Evolutionary conservation across 1,140 invertebrate genomes (phyloP), one percentile per base, ranked within the genome.

Genomic region (Polypedilum vanderplanki): DNA sequence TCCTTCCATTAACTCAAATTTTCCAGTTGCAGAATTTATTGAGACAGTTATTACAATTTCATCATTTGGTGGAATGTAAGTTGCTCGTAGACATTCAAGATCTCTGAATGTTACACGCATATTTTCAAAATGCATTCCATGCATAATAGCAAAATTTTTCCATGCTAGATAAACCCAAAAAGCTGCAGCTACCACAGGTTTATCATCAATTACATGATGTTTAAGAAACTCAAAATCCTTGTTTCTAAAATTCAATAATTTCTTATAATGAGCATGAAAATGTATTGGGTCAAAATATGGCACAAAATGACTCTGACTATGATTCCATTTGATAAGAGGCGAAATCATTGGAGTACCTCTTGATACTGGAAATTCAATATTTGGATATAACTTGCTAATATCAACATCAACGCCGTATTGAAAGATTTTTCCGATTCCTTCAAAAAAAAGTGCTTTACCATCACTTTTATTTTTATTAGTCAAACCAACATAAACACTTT

Each of bases 241-340:
- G 77, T 92, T 88, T 5, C 81, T 83, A 0, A 92, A 81, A 40
- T 88, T 86, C 75, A 91, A n/a, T n/a, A n/a, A n/a, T n/a, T n/a
- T n/a, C n/a, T n/a, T n/a, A n/a, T n/a, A 83, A 18, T 92, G 89
- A 74, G 81, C 80, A 22, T 80, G 81, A 73, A 80, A 79, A 5
- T 79, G 79, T 78, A 82, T 81, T 57, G 81, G 81, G 73, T 82
- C 81, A 22, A 80, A 82, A 74, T 80, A 79, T 7, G 79, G 79
- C 10, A 84, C 84, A 81, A 81, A 88, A 89, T 88, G 91, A 77
- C 90, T 87, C 77, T 93, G 89, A 8, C 87, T 88, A 82, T 99
- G 97, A 80, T 98, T 94, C 97, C 97, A 99, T 77, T 89, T 88
- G 1, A 95, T 86, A 0, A 95, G 79, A 10, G 93, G 88, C 3